These are phyloP conservation scores for Cantharis rustica DNA, from an alignment of 2,888 invertebrate species.

Conservation along the genomic window DNA sequence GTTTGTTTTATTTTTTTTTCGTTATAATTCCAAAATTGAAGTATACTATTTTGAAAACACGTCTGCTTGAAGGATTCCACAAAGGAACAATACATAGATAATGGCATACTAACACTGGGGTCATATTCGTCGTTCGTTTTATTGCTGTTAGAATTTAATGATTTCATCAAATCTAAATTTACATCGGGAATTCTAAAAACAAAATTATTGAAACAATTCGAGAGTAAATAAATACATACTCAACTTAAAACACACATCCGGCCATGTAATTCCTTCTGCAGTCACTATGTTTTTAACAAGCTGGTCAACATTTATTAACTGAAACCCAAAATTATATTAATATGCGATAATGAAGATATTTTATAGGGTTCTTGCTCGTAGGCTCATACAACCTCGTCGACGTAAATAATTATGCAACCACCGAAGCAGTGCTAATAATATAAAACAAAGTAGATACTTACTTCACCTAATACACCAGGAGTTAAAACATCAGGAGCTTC, in stretches of 20 bases:
- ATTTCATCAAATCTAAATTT: slow-evolving; percentile 21
- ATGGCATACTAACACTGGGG: slow-evolving; percentile 62
- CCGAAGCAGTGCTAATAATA: no score
- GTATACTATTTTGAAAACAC: slow-evolving; percentile 68
- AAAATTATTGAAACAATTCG: background rate
- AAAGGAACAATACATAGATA: slow-evolving; percentile 67
- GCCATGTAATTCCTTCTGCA: slow-evolving; percentile 49
- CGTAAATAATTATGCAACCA: no score
- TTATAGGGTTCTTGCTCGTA: no score
- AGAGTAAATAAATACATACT: slow-evolving; percentile 25
- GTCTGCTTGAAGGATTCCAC: slow-evolving; percentile 64
- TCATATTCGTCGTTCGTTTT: slow-evolving; percentile 49
- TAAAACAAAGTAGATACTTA: slow-evolving; percentile 34
- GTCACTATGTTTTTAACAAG: slow-evolving; percentile 39
- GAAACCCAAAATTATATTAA: background rate
- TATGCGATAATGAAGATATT: no score
- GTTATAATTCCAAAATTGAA: slow-evolving; percentile 74
- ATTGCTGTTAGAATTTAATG: slow-evolving; percentile 14
- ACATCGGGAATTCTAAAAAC: slow-evolving; percentile 34
- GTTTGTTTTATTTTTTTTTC: slow-evolving; percentile 58
- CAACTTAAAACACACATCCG: slow-evolving; percentile 63
- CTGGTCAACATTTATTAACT: background rate
- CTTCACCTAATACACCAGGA: slow-evolving; percentile 62
- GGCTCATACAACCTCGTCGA: no score
- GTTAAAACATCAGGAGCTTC: slow-evolving; percentile 71